A percentile compares a stretch with the other conserved stretches of the same genome.
These are phyloP conservation scores for Hippoglossus stenolepis DNA, from an alignment of 2,113 vertebrate species.

Conservation along the genomic window DNA sequence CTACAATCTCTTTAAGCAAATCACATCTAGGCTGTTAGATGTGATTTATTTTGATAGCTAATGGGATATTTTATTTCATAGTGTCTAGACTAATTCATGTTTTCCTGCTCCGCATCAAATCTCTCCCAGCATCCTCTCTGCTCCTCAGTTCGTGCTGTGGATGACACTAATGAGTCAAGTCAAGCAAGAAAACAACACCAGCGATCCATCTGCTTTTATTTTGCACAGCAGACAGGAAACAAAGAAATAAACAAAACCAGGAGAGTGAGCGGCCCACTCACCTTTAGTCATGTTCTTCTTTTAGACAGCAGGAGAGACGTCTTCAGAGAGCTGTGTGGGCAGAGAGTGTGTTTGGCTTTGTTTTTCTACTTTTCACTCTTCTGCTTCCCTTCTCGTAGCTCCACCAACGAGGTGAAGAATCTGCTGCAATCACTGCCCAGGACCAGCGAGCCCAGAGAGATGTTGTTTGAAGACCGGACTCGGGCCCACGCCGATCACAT, in stretches of 20 bases:
- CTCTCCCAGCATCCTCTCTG: no score
- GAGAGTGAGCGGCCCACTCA: slow-evolving; percentile 3
- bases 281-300: slow-evolving; percentile 27
- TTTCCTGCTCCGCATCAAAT: no score
- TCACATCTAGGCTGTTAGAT: no score
- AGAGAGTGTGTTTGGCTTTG: not conserved
- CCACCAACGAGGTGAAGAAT: slow-evolving; percentile 99
- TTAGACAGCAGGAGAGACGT: slow-evolving; percentile 14
- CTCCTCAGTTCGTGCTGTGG: no score
- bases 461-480: slow-evolving; percentile 97
- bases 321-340: not conserved
- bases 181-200: not conserved
- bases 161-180: no score
- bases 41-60: no score
- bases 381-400: slow-evolving; percentile 78
- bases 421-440: slow-evolving; percentile 98
- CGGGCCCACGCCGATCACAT: slow-evolving; percentile 97
- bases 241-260: slow-evolving; percentile 7
- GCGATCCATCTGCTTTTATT: not conserved
- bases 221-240: slow-evolving; percentile 17
- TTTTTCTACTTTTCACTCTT: not conserved
- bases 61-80: no score
- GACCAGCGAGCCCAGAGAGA: slow-evolving; percentile 95
- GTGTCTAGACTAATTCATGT: no score
- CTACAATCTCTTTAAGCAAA: no score